Evolutionary conservation across 2,888 invertebrate species (phyloP), one percentile per base, ranked within the genome.

Genomic region (Seladonia tumulorum): DNA sequence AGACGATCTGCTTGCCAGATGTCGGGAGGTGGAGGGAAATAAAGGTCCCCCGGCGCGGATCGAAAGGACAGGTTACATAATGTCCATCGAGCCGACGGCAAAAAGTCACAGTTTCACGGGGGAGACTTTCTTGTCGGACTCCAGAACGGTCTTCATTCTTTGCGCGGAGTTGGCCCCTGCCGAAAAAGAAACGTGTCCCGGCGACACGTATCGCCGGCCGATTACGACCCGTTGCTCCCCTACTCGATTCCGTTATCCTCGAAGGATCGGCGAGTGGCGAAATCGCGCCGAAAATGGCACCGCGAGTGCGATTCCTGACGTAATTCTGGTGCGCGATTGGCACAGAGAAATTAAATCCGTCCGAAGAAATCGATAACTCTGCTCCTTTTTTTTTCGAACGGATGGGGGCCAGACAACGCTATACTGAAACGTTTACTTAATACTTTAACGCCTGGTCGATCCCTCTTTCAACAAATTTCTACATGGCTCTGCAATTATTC

Each of bases 21-120:
- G 88, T 81, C 83, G 82, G 63, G 76, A 72, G 76, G 29, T 25
- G 79, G 57, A 78, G 82, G 79, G 76, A 87, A 85, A 82, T 82
- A 82, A 82, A 71, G 87, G 79, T 82, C 66, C 85, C 42, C 73
- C 66, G 35, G 66, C 63, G 76, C 72, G 68, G 80, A 84, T 73
- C 80, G 84, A 88, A 87, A 82, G 81, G 84, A 85, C 82, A 79
- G 66, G 78, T 88, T 87, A 82, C 83, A 80, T 87, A 87, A 88
- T 87, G 57, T 45, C 42, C 70, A 85, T 81, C 25, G 74, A n/a
- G 60, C 70, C 68, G 35, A 35, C 10, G 66, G 83, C 80, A 88
- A 85, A 88, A 83, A 87, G 78, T 80, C 79, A 76, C 71, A 75
- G 78, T 84, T 85, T 81, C 82, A 49, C 49, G 79, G 53, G 53